These are phyloP conservation scores for Colinus virginianus DNA, from an alignment of 2,113 vertebrate genomes.

Conservation along the genomic window DNA sequence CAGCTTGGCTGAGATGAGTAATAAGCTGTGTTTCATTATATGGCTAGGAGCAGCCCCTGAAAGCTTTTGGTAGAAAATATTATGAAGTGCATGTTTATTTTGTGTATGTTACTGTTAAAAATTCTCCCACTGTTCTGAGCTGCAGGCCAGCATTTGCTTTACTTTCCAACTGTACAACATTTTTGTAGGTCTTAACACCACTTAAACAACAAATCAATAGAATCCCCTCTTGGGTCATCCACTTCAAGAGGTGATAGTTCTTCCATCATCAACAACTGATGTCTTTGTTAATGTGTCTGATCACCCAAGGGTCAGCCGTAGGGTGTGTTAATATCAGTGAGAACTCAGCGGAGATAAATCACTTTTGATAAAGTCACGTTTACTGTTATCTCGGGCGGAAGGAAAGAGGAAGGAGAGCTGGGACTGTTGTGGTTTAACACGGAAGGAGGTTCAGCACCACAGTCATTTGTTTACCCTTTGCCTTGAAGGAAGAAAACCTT, in stretches of 20 bases:
- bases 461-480: too few species aligned
- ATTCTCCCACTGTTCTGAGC: not conserved
- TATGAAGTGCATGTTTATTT: not conserved
- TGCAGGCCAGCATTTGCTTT: not conserved
- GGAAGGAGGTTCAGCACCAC: too few species aligned
- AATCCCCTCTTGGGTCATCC: not conserved
- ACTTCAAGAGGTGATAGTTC: not conserved
- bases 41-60: not conserved
- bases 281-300: not conserved
- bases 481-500: not conserved
- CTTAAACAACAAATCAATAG: not conserved
- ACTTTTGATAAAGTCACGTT: not conserved
- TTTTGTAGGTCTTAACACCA: too few species aligned
- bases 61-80: not conserved
- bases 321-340: not conserved
- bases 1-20: conserved; percentile 72
- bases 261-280: not conserved
- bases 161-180: not conserved
- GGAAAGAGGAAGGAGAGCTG: not conserved
- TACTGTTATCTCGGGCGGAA: not conserved
- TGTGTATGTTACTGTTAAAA: not conserved
- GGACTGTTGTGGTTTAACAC: too few species aligned
- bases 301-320: not conserved
- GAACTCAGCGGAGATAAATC: not conserved
- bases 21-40: not conserved